phyloP scores from a whole-genome alignment of 2,888 invertebrate species.

The Gisinianus flammeolus region DNA sequence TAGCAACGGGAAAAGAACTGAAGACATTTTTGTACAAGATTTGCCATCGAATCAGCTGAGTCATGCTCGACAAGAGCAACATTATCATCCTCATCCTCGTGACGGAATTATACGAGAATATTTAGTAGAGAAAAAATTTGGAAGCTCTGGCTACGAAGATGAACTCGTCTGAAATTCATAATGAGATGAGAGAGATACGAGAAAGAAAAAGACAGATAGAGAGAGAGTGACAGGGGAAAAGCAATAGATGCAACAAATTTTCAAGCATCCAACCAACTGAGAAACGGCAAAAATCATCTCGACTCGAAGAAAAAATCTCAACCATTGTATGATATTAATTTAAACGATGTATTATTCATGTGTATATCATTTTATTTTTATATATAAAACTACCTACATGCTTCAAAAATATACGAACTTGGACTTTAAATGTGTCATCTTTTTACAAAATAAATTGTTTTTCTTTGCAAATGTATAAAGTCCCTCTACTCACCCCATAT shows the following conservation, averaged over 20 bases:
- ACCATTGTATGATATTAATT: neutral
- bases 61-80: neutral
- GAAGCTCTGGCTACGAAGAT: neutral
- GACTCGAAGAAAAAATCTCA: neutral
- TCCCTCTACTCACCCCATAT: neutral
- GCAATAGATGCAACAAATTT: neutral
- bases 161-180: neutral
- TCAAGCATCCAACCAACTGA: neutral
- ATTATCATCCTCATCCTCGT: neutral
- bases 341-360: neutral
- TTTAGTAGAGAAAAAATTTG: slow-evolving; percentile 23
- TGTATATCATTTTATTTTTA: neutral
- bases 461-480: neutral
- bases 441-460: neutral
- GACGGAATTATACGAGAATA: slow-evolving; percentile 22
- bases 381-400: neutral
- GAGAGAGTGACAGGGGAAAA: neutral
- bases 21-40: neutral
- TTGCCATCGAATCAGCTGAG: neutral
- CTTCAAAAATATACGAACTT: neutral
- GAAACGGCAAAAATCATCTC: neutral
- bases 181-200: no score
- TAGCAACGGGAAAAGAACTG: neutral
- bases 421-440: neutral
- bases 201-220: no score